phyloP scores from a whole-genome alignment of 2,888 invertebrate genomes.

The Bhutanitis thaidina region DNA sequence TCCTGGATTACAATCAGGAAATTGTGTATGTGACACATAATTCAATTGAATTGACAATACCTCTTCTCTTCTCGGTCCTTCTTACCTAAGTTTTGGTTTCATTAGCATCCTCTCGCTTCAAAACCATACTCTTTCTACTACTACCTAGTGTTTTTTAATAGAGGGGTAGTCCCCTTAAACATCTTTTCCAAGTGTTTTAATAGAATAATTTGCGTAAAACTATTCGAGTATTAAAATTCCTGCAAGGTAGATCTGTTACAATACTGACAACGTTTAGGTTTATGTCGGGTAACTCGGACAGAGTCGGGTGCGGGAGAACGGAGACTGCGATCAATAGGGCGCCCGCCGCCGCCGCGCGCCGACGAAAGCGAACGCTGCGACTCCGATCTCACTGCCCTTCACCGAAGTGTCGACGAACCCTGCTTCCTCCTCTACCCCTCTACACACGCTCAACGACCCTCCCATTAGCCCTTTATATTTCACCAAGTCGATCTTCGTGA shows the following conservation, averaged over 20 bases:
- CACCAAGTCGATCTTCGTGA: slow-evolving; percentile 56
- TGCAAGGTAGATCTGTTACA: slow-evolving; percentile 7
- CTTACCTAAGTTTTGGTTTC: too few relatives aligned
- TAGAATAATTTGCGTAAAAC: too few relatives aligned
- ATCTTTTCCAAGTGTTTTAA: too few relatives aligned
- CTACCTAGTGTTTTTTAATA: too few relatives aligned
- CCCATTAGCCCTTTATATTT: slow-evolving; percentile 45
- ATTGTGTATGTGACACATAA: too few relatives aligned
- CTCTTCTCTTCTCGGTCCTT: too few relatives aligned
- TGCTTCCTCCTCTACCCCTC: slow-evolving; percentile 34
- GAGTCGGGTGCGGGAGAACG: slow-evolving; percentile 41
- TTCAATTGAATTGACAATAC: too few relatives aligned
- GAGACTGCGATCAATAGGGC: slow-evolving; percentile 66
- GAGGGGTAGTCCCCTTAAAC: too few relatives aligned
- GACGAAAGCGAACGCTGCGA: slow-evolving; percentile 70
- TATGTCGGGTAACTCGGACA: slow-evolving; percentile 17
- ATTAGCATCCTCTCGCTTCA: too few relatives aligned
- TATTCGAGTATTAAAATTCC: too few relatives aligned
- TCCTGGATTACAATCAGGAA: too few relatives aligned
- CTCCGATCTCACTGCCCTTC: slow-evolving; percentile 70
- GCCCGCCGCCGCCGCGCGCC: slow-evolving; percentile 41
- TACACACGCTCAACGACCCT: slow-evolving; percentile 30
- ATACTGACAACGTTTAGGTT: slow-evolving; percentile 14
- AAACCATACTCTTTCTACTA: too few relatives aligned
- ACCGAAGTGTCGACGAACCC: slow-evolving; percentile 72